Percentiles rank a stretch among this genome's conserved stretches.
Conservation (phyloP, 2,113 vertebrate species). For the Brachypteracias leptosomus region DNA sequence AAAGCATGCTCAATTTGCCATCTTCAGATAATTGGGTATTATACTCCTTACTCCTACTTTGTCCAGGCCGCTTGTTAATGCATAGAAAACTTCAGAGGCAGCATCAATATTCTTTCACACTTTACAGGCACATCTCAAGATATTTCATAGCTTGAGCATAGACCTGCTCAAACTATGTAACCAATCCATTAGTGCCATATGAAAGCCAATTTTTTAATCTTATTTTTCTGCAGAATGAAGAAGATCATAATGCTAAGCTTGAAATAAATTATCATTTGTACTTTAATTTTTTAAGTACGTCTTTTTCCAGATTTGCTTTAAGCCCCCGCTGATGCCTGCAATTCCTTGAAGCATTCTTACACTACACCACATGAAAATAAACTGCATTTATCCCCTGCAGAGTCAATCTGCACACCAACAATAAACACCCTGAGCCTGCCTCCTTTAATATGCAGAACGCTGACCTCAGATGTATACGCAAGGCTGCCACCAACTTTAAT, state of each 20-base stretch:
- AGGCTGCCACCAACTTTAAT: background rate
- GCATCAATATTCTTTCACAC: background rate
- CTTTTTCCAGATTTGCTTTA: constrained; percentile 13
- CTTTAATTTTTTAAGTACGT: constrained; percentile 23
- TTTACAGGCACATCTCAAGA: background rate
- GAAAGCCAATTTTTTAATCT: background rate
- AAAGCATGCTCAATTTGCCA: background rate
- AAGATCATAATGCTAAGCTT: background rate
- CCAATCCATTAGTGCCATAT: background rate
- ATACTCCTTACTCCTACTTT: background rate
- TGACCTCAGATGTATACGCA: background rate
- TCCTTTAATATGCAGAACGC: background rate
- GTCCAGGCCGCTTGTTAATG: background rate
- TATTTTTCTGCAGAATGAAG: constrained; percentile 41
- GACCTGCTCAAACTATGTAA: background rate
- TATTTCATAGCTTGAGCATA: background rate
- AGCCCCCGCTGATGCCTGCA: background rate
- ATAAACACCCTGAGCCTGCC: background rate
- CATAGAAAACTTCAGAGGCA: background rate
- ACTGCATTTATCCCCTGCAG: background rate
- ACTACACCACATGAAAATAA: constrained; percentile 11
- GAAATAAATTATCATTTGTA: constrained; percentile 34
- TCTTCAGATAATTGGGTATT: background rate
- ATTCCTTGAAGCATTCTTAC: constrained; percentile 21
- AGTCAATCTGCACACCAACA: background rate